Base-by-base conservation (phyloP, 2,888 invertebrate genomes). In the Campopleginae sp. region DNA sequence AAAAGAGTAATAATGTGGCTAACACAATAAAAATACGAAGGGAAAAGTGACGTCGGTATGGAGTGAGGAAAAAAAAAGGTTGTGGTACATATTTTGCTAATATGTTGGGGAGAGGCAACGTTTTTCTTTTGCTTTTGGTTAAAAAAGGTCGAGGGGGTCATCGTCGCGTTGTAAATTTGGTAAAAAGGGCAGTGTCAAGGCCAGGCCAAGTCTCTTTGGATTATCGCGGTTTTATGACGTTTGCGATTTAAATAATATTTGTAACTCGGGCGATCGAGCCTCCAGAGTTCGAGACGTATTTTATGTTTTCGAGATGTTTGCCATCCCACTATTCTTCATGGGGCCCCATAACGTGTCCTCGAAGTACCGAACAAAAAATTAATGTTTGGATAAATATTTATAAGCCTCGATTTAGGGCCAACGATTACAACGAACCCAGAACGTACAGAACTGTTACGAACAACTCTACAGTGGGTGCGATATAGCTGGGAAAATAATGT, bases 321-420 rank as follows among this genome's bases (percentile, higher is more conserved):
- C 14, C 14, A 27, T 27, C 27, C 6, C 23, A 23, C 58, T 1
- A 58, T 58, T 58, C 27, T 27, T 14, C 14, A 6, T 14, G 58
- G 58, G 12, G 58, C 58, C 27, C 14, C 27, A 23, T 27, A 58
- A 27, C 23, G 4, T 27, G 14, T 27, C 0, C 12, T 2, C 58
- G n/a, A 27, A 58, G 27, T 23, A 8, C 58, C 58, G 27, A 58
- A 58, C n/a, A 10, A 54, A 58, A 77, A 58, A 46, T 65, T 72
- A n/a, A 76, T 63, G 19, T 46, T 44, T 70, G 51, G 33, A 78
- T 72, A 84, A 84, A 84, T 86, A 84, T 86, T 86, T 86, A 86
- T 84, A 84, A 81, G 46, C 14, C 65, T 42, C 14, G 44, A n/a
- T 19, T 33, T 70, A 44, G 17, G 61, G 38, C 75, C 44, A 23